Evolutionary conservation across 2,888 invertebrate species (phyloP).

Genomic region (Chaetoderma sp.): DNA sequence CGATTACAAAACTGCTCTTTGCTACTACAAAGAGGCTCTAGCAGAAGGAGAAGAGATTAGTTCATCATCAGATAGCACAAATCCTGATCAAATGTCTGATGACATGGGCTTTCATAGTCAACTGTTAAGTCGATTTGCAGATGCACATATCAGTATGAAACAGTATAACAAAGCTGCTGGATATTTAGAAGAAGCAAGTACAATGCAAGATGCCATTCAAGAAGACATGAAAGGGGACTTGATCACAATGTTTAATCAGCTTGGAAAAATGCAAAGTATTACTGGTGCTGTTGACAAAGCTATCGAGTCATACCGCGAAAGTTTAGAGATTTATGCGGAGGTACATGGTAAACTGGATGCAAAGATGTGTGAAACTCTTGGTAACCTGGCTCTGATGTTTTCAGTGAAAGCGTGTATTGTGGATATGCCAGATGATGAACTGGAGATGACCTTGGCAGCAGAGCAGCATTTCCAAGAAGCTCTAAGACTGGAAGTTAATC

Average conservation of each 20-base stretch:
- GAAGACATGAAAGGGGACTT: slow-evolving; percentile 66
- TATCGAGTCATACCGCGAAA: slow-evolving; percentile 65
- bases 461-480: slow-evolving; percentile 65
- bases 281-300: slow-evolving; percentile 66
- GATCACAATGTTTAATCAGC: slow-evolving; percentile 59
- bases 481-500: slow-evolving; percentile 51
- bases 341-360: slow-evolving; percentile 57
- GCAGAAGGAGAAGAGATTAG: slow-evolving; percentile 30
- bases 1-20: slow-evolving; percentile 60
- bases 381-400: slow-evolving; percentile 65
- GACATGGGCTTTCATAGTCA: slow-evolving; percentile 66
- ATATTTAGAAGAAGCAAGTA: slow-evolving; percentile 65
- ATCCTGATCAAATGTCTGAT: slow-evolving; percentile 48
- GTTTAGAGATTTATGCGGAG: slow-evolving; percentile 62
- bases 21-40: slow-evolving; percentile 64
- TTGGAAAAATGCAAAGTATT: slow-evolving; percentile 65
- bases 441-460: slow-evolving; percentile 57
- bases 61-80: too few relatives aligned
- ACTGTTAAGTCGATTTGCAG: slow-evolving; percentile 64
- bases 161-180: slow-evolving; percentile 64
- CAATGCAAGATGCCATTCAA: slow-evolving; percentile 64
- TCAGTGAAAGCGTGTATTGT: slow-evolving; percentile 66
- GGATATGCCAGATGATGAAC: slow-evolving; percentile 57
- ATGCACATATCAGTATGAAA: slow-evolving; percentile 64
- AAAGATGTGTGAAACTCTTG: slow-evolving; percentile 60